Evolutionary conservation across 2,888 invertebrate species (phyloP).

Genomic region (Itoplectis maculator): DNA sequence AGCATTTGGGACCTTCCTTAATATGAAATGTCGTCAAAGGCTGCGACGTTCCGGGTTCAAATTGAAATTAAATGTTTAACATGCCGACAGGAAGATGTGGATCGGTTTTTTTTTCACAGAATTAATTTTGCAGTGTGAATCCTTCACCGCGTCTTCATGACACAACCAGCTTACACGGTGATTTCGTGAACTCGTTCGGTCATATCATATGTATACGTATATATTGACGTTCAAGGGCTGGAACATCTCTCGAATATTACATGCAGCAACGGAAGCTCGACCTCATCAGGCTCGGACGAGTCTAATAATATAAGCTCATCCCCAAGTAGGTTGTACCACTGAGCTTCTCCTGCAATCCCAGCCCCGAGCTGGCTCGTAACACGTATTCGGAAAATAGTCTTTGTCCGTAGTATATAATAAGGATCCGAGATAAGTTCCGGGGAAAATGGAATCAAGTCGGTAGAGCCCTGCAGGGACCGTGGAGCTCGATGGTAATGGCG

Average conservation of each 20-base stretch:
- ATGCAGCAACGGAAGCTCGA: neutral
- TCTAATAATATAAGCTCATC: constrained; percentile 15
- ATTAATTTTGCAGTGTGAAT: too few relatives aligned
- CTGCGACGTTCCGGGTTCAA: too few relatives aligned
- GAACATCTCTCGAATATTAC: neutral
- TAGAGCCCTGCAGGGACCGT: neutral
- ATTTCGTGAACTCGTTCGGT: neutral
- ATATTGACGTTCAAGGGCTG: too few relatives aligned
- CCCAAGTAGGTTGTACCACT: neutral
- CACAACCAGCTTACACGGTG: neutral
- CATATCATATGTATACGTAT: too few relatives aligned
- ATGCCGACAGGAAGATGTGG: too few relatives aligned
- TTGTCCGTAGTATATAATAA: constrained; percentile 10
- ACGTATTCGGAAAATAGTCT: constrained; percentile 20
- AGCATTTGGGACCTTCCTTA: too few relatives aligned
- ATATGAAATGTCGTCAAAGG: too few relatives aligned
- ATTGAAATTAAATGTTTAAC: too few relatives aligned
- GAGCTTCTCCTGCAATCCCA: neutral
- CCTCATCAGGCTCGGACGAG: neutral
- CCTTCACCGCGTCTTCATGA: too few relatives aligned
- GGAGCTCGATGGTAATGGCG: constrained; percentile 14
- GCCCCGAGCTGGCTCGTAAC: neutral
- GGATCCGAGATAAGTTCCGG: constrained; percentile 35
- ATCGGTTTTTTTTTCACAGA: too few relatives aligned
- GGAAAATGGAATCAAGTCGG: constrained; percentile 32